phyloP scores from a whole-genome alignment of 2,888 invertebrate species.

The Torymus aiolomorphi region DNA sequence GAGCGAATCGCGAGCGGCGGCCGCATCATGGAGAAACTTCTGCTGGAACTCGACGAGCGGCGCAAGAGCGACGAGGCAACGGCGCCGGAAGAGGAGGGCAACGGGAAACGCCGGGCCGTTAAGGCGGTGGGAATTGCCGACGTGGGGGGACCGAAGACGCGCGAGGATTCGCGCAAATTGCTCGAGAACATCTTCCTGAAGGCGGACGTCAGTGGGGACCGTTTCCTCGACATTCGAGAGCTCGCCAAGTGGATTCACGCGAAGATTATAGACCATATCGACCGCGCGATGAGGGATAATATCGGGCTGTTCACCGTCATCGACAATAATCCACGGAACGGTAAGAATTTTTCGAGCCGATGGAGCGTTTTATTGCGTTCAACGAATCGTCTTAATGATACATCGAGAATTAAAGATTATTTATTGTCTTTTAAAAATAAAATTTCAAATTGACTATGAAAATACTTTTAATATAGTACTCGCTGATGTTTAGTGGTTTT shows the following conservation, averaged over 20 bases:
- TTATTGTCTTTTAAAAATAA: too few relatives aligned
- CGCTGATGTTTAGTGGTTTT: too few relatives aligned
- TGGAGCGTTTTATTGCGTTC: too few relatives aligned
- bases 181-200: conserved; percentile 75
- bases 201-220: conserved; percentile 80
- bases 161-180: conserved; percentile 32
- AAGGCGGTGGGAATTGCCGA: conserved; percentile 42
- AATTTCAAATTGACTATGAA: too few relatives aligned
- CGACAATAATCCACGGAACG: conserved; percentile 82
- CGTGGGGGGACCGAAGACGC: conserved; percentile 59
- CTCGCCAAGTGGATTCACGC: conserved; percentile 82
- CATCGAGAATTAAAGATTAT: too few relatives aligned
- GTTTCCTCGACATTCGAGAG: conserved; percentile 80
- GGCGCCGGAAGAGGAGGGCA: background rate
- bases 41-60: conserved; percentile 67
- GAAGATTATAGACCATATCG: conserved; percentile 83
- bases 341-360: conserved; percentile 68
- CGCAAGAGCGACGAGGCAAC: conserved; percentile 46
- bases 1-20: conserved; percentile 23
- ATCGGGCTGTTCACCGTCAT: conserved; percentile 81
- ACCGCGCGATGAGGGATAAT: conserved; percentile 82
- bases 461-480: too few relatives aligned
- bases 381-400: too few relatives aligned
- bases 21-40: conserved; percentile 63
- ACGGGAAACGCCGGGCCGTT: conserved; percentile 31